These are phyloP conservation scores for Linepithema humile DNA, from an alignment of 1,140 invertebrate species.

Conservation along the genomic window DNA sequence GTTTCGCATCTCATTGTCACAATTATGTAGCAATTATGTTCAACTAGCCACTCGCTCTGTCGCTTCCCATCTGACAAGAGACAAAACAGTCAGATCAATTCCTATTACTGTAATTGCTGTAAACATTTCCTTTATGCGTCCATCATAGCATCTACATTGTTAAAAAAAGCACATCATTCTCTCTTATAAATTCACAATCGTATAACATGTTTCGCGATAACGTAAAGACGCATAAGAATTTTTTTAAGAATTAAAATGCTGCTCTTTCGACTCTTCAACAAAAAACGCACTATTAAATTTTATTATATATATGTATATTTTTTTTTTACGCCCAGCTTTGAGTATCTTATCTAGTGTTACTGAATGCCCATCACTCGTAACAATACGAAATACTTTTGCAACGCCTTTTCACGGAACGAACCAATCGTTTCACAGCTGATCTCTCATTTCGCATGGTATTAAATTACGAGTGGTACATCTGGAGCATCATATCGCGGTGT, in stretches of 20 bases:
- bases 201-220: no score
- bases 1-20: background rate
- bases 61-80: background rate
- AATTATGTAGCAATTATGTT: constrained; percentile 23
- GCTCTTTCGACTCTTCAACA: no score
- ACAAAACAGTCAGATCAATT: constrained; percentile 39
- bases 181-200: constrained; percentile 1
- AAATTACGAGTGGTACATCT: constrained; percentile 32
- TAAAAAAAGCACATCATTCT: background rate
- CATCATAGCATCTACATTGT: background rate
- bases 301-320: no score
- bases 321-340: no score
- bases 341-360: no score
- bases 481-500: constrained; percentile 17
- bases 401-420: background rate
- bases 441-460: background rate
- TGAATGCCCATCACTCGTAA: no score
- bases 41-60: background rate
- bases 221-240: no score
- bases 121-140: no score
- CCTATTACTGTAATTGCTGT: constrained; percentile 22
- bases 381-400: background rate
- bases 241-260: no score
- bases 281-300: no score
- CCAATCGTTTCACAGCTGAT: constrained; percentile 18